phyloP scores from a whole-genome alignment of 2,888 invertebrate species.

The Cheilosia scutellata region DNA sequence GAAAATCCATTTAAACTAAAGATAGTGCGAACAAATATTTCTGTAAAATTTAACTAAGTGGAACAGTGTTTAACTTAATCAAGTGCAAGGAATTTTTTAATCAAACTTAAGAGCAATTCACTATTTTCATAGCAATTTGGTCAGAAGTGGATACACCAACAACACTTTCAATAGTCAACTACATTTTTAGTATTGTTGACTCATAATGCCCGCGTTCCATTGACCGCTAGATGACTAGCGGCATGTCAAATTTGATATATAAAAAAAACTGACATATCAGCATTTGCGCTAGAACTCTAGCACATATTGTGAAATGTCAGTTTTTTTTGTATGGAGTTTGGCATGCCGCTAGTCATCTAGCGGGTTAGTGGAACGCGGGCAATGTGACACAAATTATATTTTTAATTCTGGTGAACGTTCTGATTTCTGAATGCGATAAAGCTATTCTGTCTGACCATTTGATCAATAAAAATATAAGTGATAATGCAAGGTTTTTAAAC shows the following conservation, averaged over 20 bases:
- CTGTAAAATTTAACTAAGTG: neutral
- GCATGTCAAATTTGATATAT: too few relatives aligned
- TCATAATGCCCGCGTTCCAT: too few relatives aligned
- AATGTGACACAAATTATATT: too few relatives aligned
- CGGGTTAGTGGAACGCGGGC: too few relatives aligned
- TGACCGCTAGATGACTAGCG: too few relatives aligned
- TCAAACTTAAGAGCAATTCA: neutral
- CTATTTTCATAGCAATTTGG: neutral
- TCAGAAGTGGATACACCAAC: neutral
- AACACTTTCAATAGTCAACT: neutral
- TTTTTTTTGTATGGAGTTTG: too few relatives aligned
- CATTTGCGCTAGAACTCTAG: too few relatives aligned
- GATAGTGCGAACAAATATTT: neutral
- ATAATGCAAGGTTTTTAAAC: neutral
- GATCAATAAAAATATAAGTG: neutral
- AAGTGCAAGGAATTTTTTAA: constrained; percentile 13
- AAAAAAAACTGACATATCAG: too few relatives aligned
- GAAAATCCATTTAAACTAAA: too few relatives aligned
- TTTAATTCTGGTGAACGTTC: too few relatives aligned
- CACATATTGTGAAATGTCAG: too few relatives aligned
- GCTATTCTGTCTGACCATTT: neutral
- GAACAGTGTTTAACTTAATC: neutral
- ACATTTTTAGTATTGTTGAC: neutral
- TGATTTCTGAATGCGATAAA: neutral
- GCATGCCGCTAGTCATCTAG: too few relatives aligned